Base-by-base conservation (phyloP, 2,888 invertebrate genomes). In the Diplolepis rosae region DNA sequence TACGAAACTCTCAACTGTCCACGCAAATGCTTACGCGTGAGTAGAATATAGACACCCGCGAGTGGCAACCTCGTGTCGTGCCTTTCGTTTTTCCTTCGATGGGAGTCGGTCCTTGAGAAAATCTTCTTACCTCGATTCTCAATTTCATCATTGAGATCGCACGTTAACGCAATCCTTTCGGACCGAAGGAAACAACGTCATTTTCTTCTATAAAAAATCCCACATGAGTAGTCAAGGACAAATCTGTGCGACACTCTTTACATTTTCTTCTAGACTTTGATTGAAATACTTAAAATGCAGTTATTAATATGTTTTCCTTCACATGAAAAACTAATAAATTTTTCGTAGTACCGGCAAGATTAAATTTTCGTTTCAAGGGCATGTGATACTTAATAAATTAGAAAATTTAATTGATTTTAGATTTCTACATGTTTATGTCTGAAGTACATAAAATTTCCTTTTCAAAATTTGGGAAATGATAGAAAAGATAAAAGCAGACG, bases 81-180 rank as follows among this genome's bases (percentile, higher is more conserved):
- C 87, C 87, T 88, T 88, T 88, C 88, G 84, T 87, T 88, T 88
- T 88, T 86, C 88, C 85, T 80, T 84, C 86, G 80, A 81, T 77
- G 83, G 81, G 68, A 70, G 65, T 71, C 45, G 79, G 83, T 84
- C 88, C 87, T 88, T 87, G 88, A 86, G 83, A 82, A 85, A 86
- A 86, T 87, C 84, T 82, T 85, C 84, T 83, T 82, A 78, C 81
- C 84, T 82, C 83, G 84, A 83, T 85, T 85, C 83, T 80, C 83
- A 83, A 83, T 86, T 87, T 87, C 86, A 82, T 85, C 85, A 86
- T 80, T 78, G 80, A 77, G 81, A 84, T 82, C 81, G 69, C 73
- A 48, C 68, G 68, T 71, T 72, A 75, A 66, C 73, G 66, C 68
- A 72, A 69, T 70, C 66, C 68, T 70, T 42, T 66, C 45, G 66